Conservation (phyloP, 2,113 vertebrate species). For the Coryphaenoides rupestris region DNA sequence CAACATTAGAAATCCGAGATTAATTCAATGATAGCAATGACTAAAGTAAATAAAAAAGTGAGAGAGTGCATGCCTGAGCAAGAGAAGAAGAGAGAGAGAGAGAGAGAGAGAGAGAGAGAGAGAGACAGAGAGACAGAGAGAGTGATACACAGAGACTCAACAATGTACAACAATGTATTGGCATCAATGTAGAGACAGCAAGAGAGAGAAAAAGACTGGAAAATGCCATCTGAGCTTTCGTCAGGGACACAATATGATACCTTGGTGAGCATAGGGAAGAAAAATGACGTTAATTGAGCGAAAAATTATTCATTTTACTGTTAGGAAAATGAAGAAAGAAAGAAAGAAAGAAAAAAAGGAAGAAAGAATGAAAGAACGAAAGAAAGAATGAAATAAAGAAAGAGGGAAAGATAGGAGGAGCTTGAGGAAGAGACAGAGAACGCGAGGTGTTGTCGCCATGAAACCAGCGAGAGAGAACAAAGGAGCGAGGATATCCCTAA, state of each 20-base stretch:
- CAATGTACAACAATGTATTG: neutral
- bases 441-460: constrained; percentile 14
- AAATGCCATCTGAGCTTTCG: neutral
- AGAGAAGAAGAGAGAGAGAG: constrained; percentile 2
- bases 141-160: constrained; percentile 11
- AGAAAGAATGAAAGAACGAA: constrained; percentile 15
- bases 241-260: no score
- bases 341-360: neutral
- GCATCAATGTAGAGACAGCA: neutral
- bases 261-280: no score
- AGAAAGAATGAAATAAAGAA: constrained; percentile 25
- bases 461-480: constrained; percentile 50
- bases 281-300: no score
- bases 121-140: constrained; percentile 12
- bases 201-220: neutral
- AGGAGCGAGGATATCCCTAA: constrained; percentile 75
- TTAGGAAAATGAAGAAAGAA: constrained; percentile 12
- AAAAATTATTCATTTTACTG: no score
- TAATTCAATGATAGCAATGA: no score
- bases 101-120: neutral
- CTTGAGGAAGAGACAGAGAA: constrained; percentile 11
- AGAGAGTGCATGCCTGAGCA: no score
- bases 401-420: constrained; percentile 1
- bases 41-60: neutral
- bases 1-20: no score